Evolutionary conservation across 2,888 invertebrate species (phyloP).

Genomic region (Pseudeuparius sepicola): DNA sequence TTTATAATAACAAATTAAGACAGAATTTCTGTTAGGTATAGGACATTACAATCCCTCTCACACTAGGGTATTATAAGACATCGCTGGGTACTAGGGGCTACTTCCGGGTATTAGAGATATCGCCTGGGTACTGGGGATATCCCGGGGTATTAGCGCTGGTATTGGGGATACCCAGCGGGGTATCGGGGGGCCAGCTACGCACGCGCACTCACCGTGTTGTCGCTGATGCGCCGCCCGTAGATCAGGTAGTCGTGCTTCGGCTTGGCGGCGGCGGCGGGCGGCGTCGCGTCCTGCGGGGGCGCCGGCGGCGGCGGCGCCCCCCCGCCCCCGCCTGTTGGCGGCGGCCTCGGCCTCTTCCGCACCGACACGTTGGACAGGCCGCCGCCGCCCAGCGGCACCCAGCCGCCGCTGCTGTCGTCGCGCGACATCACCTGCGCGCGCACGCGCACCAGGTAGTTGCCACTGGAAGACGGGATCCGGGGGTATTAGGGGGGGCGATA

Average conservation of each 20-base stretch:
- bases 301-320: conserved; percentile 32
- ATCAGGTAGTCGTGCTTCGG: conserved; percentile 84
- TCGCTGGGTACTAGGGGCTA: no score
- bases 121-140: no score
- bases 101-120: no score
- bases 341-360: conserved; percentile 57
- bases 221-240: conserved; percentile 84
- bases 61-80: no score
- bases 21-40: no score
- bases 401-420: conserved; percentile 94
- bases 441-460: conserved; percentile 87
- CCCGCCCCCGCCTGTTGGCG: conserved; percentile 33
- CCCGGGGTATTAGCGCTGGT: no score
- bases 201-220: conserved; percentile 79
- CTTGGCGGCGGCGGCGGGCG: conserved; percentile 42
- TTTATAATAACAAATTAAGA: no score
- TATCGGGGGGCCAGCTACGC: no score
- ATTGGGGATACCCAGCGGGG: no score
- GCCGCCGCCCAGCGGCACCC: conserved; percentile 90
- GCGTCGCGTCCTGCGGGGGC: conserved; percentile 26
- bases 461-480: conserved; percentile 50
- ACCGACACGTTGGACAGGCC: conserved; percentile 91
- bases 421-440: conserved; percentile 98
- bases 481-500: background rate
- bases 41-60: no score